Evolutionary conservation across 2,797 vertebrate species (phyloP).

Genomic region (Natrix natrix): DNA sequence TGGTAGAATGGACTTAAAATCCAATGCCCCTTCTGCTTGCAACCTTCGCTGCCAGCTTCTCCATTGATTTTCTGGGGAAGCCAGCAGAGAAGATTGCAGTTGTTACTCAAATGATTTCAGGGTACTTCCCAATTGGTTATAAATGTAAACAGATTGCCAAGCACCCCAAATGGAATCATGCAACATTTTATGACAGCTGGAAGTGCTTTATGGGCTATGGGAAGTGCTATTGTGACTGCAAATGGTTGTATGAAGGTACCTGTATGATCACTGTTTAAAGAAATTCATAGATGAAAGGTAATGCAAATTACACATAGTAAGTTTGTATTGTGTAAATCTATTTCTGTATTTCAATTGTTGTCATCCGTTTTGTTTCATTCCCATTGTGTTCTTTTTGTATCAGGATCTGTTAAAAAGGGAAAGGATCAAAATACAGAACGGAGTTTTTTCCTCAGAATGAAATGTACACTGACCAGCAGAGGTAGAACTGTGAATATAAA

Average conservation of each 20-base stretch:
- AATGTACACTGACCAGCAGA: slow-evolving; percentile 94
- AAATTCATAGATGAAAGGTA: background rate
- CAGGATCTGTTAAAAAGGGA: slow-evolving; percentile 88
- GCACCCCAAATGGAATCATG: background rate
- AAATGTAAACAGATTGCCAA: background rate
- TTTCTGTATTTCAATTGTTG: background rate
- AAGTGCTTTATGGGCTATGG: background rate
- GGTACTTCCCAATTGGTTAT: background rate
- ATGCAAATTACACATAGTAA: background rate
- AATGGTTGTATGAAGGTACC: background rate
- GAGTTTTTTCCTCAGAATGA: slow-evolving; percentile 96
- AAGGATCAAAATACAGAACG: slow-evolving; percentile 88
- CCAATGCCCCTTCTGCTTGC: background rate
- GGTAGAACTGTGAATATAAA: slow-evolving; percentile 98
- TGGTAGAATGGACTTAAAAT: background rate
- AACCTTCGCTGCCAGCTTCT: background rate
- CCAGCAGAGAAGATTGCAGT: background rate
- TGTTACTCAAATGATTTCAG: background rate
- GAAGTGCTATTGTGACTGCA: background rate
- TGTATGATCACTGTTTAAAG: background rate
- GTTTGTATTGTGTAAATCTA: background rate
- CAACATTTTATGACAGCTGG: background rate
- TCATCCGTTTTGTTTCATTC: background rate
- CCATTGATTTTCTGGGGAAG: background rate
- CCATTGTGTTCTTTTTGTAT: slow-evolving; percentile 43